Base-by-base conservation (phyloP, 92 coral and sea anemone species). In the Epizoanthus ramosus region DNA sequence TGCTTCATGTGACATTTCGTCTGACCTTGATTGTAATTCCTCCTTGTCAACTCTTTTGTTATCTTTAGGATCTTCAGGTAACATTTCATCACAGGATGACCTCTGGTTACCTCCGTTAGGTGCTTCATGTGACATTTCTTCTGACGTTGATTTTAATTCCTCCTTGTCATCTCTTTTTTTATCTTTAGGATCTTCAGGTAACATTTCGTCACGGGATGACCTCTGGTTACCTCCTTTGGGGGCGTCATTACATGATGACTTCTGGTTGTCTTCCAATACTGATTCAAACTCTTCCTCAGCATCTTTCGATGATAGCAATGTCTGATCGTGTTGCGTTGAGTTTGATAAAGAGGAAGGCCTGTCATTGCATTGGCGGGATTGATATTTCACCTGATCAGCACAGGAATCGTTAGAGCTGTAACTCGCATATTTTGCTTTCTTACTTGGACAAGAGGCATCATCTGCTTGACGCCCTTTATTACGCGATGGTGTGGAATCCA, bases 331-430 rank as follows among this genome's bases (percentile, higher is more conserved):
- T 25, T 10, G 69, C 69, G n/a, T n/a, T n/a, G n/a, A n/a, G n/a
- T n/a, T n/a, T n/a, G n/a, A n/a, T n/a, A n/a, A n/a, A n/a, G n/a
- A n/a, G n/a, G n/a, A n/a, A n/a, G n/a, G n/a, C n/a, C n/a, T n/a
- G n/a, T 60, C 69, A 39, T n/a, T 76, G 70, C 81, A 76, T 39
- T 76, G 81, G 21, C 59, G 70, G 22, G 79, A 73, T 41, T 6
- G 5, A 3, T 0, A 3, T 5, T 41, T 41, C 47, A 41, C 47
- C 8, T 3, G 79, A 16, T 59, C 33, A 17, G 33, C 12, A 7
- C n/a, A 4, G 28, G 13, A 5, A n/a, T 23, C 59, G 3, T 58
- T 33, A 59, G n/a, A 37, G 14, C 23, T 35, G 39, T 60, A 21
- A 41, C n/a, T n/a, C n/a, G n/a, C n/a, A n/a, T n/a, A n/a, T n/a